These are phyloP conservation scores for Stegostoma tigrinum DNA, from an alignment of 2,113 vertebrate genomes.

Conservation along the genomic window DNA sequence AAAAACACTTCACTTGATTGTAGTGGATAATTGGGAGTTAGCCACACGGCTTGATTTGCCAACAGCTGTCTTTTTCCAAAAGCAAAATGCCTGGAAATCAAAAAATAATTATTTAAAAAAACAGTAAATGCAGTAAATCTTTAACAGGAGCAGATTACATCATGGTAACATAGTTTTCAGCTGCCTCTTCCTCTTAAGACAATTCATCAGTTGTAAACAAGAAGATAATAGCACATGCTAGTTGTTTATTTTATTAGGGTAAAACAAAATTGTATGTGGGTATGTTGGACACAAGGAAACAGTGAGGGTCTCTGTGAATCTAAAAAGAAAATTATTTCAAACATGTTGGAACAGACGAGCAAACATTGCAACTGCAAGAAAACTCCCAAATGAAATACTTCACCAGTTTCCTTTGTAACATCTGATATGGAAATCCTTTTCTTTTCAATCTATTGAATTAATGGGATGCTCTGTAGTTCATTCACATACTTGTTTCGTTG, in stretches of 20 bases:
- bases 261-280: not conserved
- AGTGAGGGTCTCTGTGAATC: not conserved
- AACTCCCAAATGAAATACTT: not conserved
- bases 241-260: not conserved
- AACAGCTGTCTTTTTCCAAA: not conserved
- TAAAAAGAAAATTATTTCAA: not conserved
- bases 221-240: no score
- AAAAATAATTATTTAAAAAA: no score
- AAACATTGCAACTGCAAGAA: not conserved
- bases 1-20: not conserved
- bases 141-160: not conserved
- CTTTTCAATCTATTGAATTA: not conserved
- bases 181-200: not conserved
- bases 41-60: not conserved
- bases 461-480: not conserved
- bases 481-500: not conserved
- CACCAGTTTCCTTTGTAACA: not conserved
- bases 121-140: no score
- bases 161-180: not conserved
- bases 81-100: no score
- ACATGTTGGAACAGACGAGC: not conserved
- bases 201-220: not conserved
- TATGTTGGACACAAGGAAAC: not conserved
- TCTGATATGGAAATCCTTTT: not conserved
- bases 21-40: not conserved